Percentiles rank a stretch among this genome's conserved stretches.
Evolutionary conservation across 92 coral and sea anemone genomes (phyloP).

Genomic region (Phenganax marumi): DNA sequence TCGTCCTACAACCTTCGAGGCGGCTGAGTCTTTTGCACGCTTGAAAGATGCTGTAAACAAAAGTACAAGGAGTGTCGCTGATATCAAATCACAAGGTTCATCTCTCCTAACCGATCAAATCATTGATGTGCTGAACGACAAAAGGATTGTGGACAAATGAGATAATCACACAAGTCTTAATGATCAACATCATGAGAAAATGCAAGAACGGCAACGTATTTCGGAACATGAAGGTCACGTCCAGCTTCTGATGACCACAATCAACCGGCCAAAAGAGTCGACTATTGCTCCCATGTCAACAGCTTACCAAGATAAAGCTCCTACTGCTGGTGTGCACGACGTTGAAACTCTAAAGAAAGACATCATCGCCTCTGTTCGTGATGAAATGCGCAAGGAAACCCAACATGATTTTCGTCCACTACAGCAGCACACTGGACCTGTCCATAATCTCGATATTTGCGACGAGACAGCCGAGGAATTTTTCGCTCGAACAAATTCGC

Average conservation of each 20-base stretch:
- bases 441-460: not conserved
- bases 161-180: not conserved
- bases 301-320: not conserved
- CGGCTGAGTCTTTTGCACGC: not conserved
- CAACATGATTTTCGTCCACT: constrained; percentile 11
- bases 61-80: not conserved
- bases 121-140: not conserved
- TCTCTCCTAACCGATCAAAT: not conserved
- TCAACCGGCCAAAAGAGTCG: not conserved
- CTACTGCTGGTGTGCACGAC: not conserved
- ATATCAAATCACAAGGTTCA: not conserved
- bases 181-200: not conserved
- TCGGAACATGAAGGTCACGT: constrained; percentile 1
- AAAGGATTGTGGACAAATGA: not conserved
- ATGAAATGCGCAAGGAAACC: constrained; percentile 4
- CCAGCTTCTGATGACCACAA: constrained; percentile 2
- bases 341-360: constrained; percentile 11
- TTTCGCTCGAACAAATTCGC: no score
- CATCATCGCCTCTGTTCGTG: constrained; percentile 19
- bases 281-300: not conserved
- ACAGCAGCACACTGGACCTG: not conserved
- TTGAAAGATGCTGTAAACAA: constrained; percentile 1
- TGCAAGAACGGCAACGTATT: constrained; percentile 7
- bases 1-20: not conserved
- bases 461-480: constrained; percentile 6